A percentile compares a stretch with the other conserved stretches of the same genome.
phyloP scores from a whole-genome alignment of 2,113 vertebrate genomes.

The Fregetta grallaria region DNA sequence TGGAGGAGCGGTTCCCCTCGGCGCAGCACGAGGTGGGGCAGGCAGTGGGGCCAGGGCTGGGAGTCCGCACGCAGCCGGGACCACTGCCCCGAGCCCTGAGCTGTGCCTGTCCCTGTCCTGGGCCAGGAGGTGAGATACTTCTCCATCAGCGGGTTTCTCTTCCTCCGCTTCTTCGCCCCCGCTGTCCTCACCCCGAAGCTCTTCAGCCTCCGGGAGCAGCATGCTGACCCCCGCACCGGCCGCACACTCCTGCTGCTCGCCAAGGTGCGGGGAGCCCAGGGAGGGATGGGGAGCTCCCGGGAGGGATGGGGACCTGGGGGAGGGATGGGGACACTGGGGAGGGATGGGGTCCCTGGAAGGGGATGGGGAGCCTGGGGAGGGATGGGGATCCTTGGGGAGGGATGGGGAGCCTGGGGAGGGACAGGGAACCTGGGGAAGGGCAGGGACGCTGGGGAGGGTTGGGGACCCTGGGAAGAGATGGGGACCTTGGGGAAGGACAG shows the following conservation, averaged over 20 bases:
- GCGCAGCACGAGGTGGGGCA: constrained; percentile 78
- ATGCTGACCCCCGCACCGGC: constrained; percentile 83
- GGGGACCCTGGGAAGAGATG: no score
- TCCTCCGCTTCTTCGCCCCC: constrained; percentile 88
- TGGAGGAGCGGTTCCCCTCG: constrained; percentile 81
- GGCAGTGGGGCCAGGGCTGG: fast-evolving
- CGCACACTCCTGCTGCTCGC: constrained; percentile 87
- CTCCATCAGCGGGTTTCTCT: constrained; percentile 90
- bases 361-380: fast-evolving
- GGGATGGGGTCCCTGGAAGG: no score
- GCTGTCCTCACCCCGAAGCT: constrained; percentile 90
- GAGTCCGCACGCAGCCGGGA: fast-evolving
- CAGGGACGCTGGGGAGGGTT: fast-evolving
- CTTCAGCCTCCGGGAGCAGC: constrained; percentile 88
- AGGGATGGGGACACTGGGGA: no score
- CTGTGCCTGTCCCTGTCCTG: not conserved
- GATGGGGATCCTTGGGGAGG: fast-evolving
- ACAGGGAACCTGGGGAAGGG: no score
- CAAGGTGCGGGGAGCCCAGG: constrained; percentile 75
- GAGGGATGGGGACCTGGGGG: not conserved
- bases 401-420: not conserved
- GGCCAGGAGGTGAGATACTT: constrained; percentile 85
- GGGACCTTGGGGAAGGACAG: not conserved
- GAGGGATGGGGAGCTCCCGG: fast-evolving
- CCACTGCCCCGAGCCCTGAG: not conserved